These are phyloP conservation scores for Setophaga petechia DNA, from an alignment of 2,113 vertebrate genomes.

Conservation along the genomic window DNA sequence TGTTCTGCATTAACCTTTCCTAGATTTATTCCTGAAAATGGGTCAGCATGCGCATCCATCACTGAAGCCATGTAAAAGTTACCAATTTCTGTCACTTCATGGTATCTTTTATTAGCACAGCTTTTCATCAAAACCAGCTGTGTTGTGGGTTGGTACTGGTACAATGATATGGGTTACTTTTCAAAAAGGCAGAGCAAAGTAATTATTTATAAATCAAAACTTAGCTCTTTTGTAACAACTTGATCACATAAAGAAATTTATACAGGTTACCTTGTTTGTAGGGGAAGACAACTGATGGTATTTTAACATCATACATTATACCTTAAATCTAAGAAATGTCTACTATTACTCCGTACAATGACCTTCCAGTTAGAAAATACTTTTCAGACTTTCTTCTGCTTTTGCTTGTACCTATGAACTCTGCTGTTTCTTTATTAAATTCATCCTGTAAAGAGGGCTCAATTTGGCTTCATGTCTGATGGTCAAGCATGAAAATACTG, in stretches of 20 bases:
- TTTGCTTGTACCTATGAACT: not conserved
- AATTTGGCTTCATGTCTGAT: not conserved
- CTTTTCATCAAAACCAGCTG: not conserved
- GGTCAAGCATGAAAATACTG: not conserved
- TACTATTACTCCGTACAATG: not conserved
- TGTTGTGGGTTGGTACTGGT: not conserved
- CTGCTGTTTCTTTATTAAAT: not conserved
- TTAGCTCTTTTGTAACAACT: not conserved
- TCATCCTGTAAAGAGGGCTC: not conserved
- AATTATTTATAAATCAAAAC: not conserved
- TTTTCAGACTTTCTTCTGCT: not conserved
- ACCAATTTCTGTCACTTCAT: not conserved
- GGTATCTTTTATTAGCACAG: not conserved
- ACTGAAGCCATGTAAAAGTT: not conserved
- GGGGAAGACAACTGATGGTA: not conserved
- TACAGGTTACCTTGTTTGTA: not conserved
- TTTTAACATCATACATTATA: not conserved
- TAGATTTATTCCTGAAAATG: not conserved
- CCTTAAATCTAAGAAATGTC: not conserved
- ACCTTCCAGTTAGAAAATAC: not conserved
- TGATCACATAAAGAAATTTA: not conserved
- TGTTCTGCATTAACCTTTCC: not conserved
- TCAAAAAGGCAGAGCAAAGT: not conserved
- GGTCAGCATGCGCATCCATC: fast-evolving
- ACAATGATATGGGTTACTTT: not conserved